Evolutionary conservation across 2,113 vertebrate genomes (phyloP), one percentile per base, ranked within the genome.

Genomic region (Barbus barbus): DNA sequence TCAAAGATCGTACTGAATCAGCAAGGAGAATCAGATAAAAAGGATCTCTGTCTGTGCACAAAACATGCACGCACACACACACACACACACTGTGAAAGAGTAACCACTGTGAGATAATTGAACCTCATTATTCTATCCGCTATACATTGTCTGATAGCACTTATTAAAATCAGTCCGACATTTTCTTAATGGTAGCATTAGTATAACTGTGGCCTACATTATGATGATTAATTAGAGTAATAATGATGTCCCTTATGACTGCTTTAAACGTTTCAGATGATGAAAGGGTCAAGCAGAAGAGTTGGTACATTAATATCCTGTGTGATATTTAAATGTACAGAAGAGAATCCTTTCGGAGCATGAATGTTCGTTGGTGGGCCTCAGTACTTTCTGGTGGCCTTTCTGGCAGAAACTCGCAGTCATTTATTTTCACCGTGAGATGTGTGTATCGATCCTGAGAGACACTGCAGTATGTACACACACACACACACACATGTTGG

Each of bases 391-490:
- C 46, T 24, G 6, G 28, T 58, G 65, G 38, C 31, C 63, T 5
- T 56, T 72, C 28, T 18, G 72, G 65, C 65, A 71, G 44, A 71
- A 72, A 65, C 33, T 82, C 8, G 31, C 14, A 41, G 31, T 53
- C 80, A 58, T 56, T 77, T 77, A 3, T 56, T 77, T 51, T 77
- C 28, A 58, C 46, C 44, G n/a, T 56, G 28, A 60, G 36, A 41
- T 74, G 58, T 22, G 24, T 13, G 33, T 48, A 75, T 63, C 58
- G 33, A 75, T 76, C 38, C 26, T 48, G 56, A 48, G 9, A 80
- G 83, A 20, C 78, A 73, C 38, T 80, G 83, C 46, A 80, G 67
- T 36, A 38, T 33, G 9, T n/a, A 28, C 63, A 78, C 65, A 73
- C 6, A 44, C 41, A 44, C n/a, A n/a, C n/a, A n/a, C n/a, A n/a